phyloP scores from a whole-genome alignment of 2,888 invertebrate genomes.

The Latrodectus hesperus region DNA sequence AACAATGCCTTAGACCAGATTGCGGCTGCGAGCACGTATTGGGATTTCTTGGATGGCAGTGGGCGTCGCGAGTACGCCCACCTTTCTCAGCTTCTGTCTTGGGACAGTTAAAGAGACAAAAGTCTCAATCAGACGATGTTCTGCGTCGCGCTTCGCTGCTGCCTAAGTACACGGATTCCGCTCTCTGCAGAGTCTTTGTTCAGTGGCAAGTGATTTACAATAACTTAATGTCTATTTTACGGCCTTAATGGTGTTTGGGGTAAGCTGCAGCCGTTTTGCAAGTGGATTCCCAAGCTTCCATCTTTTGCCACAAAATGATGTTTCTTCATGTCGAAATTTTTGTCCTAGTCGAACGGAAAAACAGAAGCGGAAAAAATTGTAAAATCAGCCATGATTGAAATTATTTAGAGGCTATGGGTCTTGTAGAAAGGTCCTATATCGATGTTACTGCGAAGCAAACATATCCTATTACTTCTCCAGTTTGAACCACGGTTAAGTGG shows the following conservation, averaged over 20 bases:
- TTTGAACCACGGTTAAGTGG: too few species aligned
- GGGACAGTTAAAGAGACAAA: constrained; percentile 45
- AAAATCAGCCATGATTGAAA: too few species aligned
- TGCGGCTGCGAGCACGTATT: not conserved
- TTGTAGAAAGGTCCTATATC: too few species aligned
- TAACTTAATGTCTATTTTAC: constrained; percentile 63
- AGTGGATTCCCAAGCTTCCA: not conserved
- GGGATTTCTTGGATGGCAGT: constrained; percentile 16
- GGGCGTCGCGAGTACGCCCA: constrained; percentile 21
- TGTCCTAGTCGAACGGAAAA: not conserved
- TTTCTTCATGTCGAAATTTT: not conserved
- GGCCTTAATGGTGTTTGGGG: constrained; percentile 49
- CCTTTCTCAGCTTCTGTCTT: constrained; percentile 9
- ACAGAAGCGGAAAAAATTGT: too few species aligned
- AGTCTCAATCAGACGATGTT: constrained; percentile 50
- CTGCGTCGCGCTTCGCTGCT: constrained; percentile 38
- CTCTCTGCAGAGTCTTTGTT: constrained; percentile 50
- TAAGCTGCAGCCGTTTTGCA: constrained; percentile 35
- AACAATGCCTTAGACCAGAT: not conserved
- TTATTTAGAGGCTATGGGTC: too few species aligned
- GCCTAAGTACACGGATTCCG: constrained; percentile 39
- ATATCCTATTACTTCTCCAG: too few species aligned
- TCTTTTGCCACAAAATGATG: constrained; percentile 17
- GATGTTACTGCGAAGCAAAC: too few species aligned
- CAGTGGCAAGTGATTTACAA: constrained; percentile 56